Base-by-base conservation (phyloP, 2,113 vertebrate species). In the Passerina amoena region DNA sequence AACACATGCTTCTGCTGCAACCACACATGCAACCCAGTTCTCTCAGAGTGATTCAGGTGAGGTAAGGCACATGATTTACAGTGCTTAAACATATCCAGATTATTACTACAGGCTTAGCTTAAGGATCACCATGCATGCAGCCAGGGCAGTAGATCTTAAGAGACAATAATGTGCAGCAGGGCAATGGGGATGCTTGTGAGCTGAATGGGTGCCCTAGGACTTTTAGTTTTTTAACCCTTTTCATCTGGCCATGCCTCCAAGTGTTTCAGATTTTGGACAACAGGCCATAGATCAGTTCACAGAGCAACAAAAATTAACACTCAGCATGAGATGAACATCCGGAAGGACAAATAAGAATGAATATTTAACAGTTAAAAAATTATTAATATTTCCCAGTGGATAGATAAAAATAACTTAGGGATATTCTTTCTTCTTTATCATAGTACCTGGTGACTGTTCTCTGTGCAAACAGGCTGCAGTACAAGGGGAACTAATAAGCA, bases 401-500 rank as follows among this genome's bases (percentile, higher is more conserved):
- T 5, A 65, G 77, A 91, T 61, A 89, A 91, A 95, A 94, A 95
- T 96, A 91, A 45, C 18, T 76, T 71, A 82, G 16, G 37, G 61
- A 82, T 71, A 37, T 79, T 90, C 33, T 50, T 89, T 86, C 63
- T 83, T 44, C 25, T 90, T 93, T 86, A 57, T 50, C 44, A 83
- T 15, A 60, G 83, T 2, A 30, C 57, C 44, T 91, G 60, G 35
- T 92, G 88, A 81, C 59, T 94, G 28, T 44, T 73, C 53, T 53
- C 63, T 7, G 2, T 37, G 44, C 80, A 91, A 60, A 88, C 64
- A 78, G 61, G 20, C 72, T 91, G 48, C 31, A 86, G 40, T 40
- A 54, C 60, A 91, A 69, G 27, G 17, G 65, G 48, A 92, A 96
- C n/a, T 53, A 53, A 86, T 53, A 82, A 81, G 47, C 61, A 94